Evolutionary conservation across 2,113 vertebrate species (phyloP).

Genomic region (Tenebrosternarchus preto): DNA sequence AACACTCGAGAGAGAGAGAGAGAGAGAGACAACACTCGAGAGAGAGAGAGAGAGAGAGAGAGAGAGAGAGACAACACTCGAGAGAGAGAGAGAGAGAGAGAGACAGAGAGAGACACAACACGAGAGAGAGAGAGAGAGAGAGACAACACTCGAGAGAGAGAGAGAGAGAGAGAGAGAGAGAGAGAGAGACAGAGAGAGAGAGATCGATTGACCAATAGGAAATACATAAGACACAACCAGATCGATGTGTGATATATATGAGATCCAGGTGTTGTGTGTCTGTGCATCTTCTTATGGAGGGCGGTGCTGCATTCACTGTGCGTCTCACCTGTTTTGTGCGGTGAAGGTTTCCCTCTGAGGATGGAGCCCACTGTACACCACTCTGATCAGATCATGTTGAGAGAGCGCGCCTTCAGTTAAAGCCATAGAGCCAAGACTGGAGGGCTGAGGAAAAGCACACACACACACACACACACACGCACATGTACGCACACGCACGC

Average conservation of each 20-base stretch:
- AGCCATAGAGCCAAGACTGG: constrained; percentile 94
- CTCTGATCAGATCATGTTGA: constrained; percentile 94
- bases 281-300: too few species aligned
- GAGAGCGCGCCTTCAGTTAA: constrained; percentile 94
- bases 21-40: too few species aligned
- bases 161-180: too few species aligned
- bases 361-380: constrained; percentile 96
- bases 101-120: too few species aligned
- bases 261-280: not conserved
- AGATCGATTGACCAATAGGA: not conserved
- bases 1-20: too few species aligned
- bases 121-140: too few species aligned
- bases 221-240: not conserved
- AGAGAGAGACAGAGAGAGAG: too few species aligned
- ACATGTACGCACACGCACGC: not conserved
- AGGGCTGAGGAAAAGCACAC: constrained; percentile 76
- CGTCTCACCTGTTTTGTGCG: constrained; percentile 90
- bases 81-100: too few species aligned
- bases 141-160: too few species aligned
- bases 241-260: constrained; percentile 13
- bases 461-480: not conserved
- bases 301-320: too few species aligned
- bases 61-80: too few species aligned
- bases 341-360: constrained; percentile 98
- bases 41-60: too few species aligned